Evolutionary conservation across 1,140 invertebrate genomes (phyloP).

Genomic region (Formica exsecta): DNA sequence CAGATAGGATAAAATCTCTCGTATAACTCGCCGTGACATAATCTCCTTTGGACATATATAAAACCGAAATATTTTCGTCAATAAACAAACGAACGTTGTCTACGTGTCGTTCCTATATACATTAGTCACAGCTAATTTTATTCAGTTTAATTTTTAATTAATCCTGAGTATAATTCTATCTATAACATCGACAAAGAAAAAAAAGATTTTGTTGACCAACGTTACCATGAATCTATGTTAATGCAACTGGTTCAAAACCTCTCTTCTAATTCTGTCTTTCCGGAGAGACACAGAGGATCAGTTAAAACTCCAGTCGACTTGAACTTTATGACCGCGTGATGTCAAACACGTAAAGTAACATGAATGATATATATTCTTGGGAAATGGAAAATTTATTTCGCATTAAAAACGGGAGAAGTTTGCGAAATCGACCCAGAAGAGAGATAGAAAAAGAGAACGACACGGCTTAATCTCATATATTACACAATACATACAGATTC

Average conservation of each 20-base stretch:
- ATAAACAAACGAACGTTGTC: background rate
- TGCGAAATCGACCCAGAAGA: constrained; percentile 27
- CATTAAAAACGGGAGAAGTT: background rate
- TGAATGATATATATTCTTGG: constrained; percentile 15
- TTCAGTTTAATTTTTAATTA: constrained; percentile 1
- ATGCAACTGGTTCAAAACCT: background rate
- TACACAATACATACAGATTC: background rate
- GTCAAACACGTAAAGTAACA: background rate
- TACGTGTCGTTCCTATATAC: background rate
- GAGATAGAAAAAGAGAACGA: constrained; percentile 10
- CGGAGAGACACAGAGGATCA: background rate
- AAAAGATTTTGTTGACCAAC: background rate
- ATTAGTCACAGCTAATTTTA: constrained; percentile 2
- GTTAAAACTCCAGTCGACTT: constrained; percentile 3
- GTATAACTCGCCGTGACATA: constrained; percentile 22
- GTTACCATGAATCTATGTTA: background rate
- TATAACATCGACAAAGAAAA: background rate
- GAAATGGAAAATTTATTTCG: constrained; percentile 23
- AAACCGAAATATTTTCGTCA: background rate
- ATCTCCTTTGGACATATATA: background rate
- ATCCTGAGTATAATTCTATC: background rate
- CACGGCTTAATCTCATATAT: constrained; percentile 27
- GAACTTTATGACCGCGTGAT: constrained; percentile 16
- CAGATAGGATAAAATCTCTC: constrained; percentile 32
- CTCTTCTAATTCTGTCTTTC: constrained; percentile 5